Percentiles rank a stretch among this genome's conserved stretches.
Evolutionary conservation across 30 jellyfish, hydroid and myxozoan species (phyloP).

Genomic region (Pelagia noctiluca): DNA sequence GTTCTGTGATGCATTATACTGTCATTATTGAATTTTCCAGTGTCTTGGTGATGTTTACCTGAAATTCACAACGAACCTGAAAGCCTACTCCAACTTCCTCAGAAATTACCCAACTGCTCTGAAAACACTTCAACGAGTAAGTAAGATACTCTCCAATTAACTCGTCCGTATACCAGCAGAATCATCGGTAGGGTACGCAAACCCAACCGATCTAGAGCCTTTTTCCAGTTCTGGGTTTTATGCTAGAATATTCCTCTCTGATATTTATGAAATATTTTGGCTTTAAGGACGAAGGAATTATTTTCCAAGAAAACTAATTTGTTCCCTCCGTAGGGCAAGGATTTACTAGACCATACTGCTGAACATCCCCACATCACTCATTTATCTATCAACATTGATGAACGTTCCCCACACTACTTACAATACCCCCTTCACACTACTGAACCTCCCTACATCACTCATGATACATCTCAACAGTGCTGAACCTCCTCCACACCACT

Average conservation of each 20-base stretch:
- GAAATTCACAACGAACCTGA: constrained; percentile 52
- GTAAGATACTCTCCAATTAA: neutral
- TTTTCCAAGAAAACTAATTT: neutral
- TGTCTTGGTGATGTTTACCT: constrained; percentile 73
- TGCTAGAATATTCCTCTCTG: neutral
- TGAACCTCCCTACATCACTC: too few species aligned
- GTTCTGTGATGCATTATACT: too few species aligned
- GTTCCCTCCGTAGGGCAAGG: too few species aligned
- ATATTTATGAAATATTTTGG: neutral
- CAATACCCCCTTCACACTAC: too few species aligned
- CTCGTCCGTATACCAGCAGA: too few species aligned
- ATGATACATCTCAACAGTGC: too few species aligned
- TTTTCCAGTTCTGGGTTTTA: neutral
- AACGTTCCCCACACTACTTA: too few species aligned
- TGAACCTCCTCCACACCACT: too few species aligned
- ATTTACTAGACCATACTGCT: too few species aligned
- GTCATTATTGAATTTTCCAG: neutral
- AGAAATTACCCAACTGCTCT: constrained; percentile 67
- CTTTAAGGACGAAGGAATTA: neutral
- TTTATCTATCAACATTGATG: too few species aligned
- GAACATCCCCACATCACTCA: too few species aligned
- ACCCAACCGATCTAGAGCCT: neutral
- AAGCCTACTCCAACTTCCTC: constrained; percentile 65
- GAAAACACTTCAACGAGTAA: constrained; percentile 66
- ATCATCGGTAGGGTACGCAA: too few species aligned